Evolutionary conservation across 2,797 vertebrate species (phyloP), one percentile per base, ranked within the genome.

Genomic region (Tragelaphus oryx): DNA sequence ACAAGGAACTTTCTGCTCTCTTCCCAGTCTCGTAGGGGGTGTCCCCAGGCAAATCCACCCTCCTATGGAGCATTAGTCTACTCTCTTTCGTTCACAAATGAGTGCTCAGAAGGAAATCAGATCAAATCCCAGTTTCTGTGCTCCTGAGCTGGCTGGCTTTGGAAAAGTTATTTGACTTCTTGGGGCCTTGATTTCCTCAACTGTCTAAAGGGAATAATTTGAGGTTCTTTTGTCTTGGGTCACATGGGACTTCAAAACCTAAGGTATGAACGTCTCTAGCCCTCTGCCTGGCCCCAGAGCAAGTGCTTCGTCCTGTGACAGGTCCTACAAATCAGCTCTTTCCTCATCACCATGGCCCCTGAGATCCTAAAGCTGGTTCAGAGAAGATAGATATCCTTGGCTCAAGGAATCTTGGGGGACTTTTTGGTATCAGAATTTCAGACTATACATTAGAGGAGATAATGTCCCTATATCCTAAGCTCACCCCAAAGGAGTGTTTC

Each of bases 311-410:
- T 50, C 60, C 50, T 30, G 6, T 50, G 10, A 65, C 14, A 4
- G 28, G 57, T 37, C 76, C 55, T 41, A 33, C 57, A 12, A 37
- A 4, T 50, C 55, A 17, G 74, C 33, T 2, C 6, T n/a, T 17
- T 37, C 48, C 8, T 1, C 2, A 4, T 9, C 6, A 3, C 55
- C 18, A 5, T 0, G 12, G 4, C 26, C 46, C n/a, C 74, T 52
- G 55, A 55, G 68, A 52, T 6, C 18, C 4, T 14, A 6, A 62
- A 37, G 8, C 26, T 12, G 44, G 65, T 18, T 55, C 44, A 4
- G 24, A 65, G 50, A 87, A 86, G 46, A 90, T 8, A n/a, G 71
- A 8, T 0, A 11, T 24, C 6, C 71, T 86, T 76, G 68, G 44
- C 37, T 46, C n/a, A 37, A 46, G 80, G 82, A 79, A 74, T 84